A percentile compares a stretch with the other conserved stretches of the same genome.
Conservation (phyloP, 2,888 invertebrate genomes). For the Neocrepidodera transversa region DNA sequence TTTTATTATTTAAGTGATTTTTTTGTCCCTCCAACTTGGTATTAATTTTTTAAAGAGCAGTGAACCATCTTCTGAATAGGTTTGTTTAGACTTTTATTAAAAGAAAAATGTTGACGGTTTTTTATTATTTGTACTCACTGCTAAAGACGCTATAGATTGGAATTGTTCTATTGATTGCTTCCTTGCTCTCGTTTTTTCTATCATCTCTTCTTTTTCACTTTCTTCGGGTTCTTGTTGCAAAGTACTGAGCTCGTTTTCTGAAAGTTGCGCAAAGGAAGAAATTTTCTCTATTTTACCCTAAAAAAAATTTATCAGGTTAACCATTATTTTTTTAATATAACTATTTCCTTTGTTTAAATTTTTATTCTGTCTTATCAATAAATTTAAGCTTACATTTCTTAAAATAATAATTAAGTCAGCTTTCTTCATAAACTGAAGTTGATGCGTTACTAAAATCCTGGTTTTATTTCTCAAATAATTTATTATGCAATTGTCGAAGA, state of each 20-base stretch:
- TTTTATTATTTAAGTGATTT: too few species aligned
- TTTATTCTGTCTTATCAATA: too few species aligned
- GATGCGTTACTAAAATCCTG: slow-evolving; percentile 84
- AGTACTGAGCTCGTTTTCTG: slow-evolving; percentile 59
- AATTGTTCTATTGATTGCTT: slow-evolving; percentile 41
- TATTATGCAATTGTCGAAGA: slow-evolving; percentile 77
- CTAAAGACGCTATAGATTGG: slow-evolving; percentile 50
- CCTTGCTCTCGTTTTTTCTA: slow-evolving; percentile 24
- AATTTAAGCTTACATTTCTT: slow-evolving; percentile 63
- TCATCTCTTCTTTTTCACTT: slow-evolving; percentile 51
- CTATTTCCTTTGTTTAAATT: too few species aligned
- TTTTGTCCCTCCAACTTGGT: too few species aligned
- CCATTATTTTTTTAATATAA: too few species aligned
- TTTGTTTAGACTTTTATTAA: too few species aligned
- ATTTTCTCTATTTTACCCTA: slow-evolving; percentile 70
- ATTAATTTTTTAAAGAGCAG: too few species aligned
- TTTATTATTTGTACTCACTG: slow-evolving; percentile 50
- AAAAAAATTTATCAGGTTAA: too few species aligned
- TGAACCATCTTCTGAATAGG: too few species aligned
- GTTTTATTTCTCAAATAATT: slow-evolving; percentile 67
- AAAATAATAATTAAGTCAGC: slow-evolving; percentile 72
- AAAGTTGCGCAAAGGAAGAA: slow-evolving; percentile 66
- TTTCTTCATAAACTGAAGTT: slow-evolving; percentile 76
- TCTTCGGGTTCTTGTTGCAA: slow-evolving; percentile 42
- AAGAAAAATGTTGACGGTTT: too few species aligned